Conservation (phyloP, 2,888 invertebrate genomes). For the Reticulitermes lucifugus region DNA sequence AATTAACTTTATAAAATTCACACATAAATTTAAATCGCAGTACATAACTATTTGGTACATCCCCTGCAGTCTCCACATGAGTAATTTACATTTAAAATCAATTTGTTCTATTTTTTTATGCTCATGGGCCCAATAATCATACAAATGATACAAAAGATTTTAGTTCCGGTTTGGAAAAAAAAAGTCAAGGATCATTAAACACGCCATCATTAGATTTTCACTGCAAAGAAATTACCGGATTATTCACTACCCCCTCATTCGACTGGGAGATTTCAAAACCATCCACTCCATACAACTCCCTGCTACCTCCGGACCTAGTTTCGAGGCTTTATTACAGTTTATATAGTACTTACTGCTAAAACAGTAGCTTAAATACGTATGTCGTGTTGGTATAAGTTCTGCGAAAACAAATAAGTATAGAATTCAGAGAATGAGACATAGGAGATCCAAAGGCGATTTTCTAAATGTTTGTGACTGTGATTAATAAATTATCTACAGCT, state of each 20-base stretch:
- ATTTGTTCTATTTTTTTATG: background rate
- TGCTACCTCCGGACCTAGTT: background rate
- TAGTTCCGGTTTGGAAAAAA: background rate
- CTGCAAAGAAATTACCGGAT: constrained; percentile 8
- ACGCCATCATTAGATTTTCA: background rate
- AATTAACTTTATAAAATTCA: background rate
- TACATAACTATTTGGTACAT: background rate
- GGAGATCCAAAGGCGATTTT: too few relatives aligned
- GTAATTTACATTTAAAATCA: constrained; percentile 1
- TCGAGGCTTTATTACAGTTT: background rate
- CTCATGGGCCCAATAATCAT: background rate
- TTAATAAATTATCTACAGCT: too few relatives aligned
- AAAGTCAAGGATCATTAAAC: constrained; percentile 16
- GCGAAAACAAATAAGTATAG: too few relatives aligned
- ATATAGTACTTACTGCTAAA: background rate
- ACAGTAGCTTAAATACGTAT: background rate
- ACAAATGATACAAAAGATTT: background rate
- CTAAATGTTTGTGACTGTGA: too few relatives aligned
- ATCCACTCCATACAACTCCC: background rate
- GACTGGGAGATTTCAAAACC: background rate
- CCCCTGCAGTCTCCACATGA: background rate
- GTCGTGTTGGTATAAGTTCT: too few relatives aligned
- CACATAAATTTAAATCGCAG: background rate
- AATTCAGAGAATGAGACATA: too few relatives aligned
- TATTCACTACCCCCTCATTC: background rate